These are phyloP conservation scores for Cydia strobilella DNA, from an alignment of 1,140 invertebrate genomes.

Conservation along the genomic window DNA sequence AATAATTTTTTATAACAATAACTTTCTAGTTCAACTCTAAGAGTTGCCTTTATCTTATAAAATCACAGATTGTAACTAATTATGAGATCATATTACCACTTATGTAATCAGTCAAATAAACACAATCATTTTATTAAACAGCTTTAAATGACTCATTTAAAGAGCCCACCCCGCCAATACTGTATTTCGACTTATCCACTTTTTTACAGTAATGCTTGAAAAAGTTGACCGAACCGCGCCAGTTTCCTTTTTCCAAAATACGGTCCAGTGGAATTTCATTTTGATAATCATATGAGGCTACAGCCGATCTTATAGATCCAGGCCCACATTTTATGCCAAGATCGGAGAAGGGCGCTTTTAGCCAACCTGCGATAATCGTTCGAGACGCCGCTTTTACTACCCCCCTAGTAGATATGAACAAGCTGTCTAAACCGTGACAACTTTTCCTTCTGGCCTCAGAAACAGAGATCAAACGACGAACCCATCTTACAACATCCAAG, in stretches of 20 bases:
- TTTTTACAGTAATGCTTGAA: too few relatives aligned
- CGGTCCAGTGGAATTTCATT: conserved; percentile 45
- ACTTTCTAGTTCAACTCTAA: too few relatives aligned
- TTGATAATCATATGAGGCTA: conserved; percentile 47
- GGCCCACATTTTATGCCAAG: conserved; percentile 44
- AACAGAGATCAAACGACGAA: not conserved
- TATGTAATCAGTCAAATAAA: too few relatives aligned
- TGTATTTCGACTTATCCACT: too few relatives aligned
- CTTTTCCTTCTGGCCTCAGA: not conserved
- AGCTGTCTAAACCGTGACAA: not conserved
- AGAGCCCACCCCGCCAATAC: too few relatives aligned
- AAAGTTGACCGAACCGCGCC: too few relatives aligned
- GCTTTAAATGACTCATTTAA: too few relatives aligned
- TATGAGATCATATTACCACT: too few relatives aligned
- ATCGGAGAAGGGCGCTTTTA: conserved; percentile 44
- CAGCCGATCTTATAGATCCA: conserved; percentile 49
- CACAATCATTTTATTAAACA: too few relatives aligned
- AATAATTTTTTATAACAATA: too few relatives aligned
- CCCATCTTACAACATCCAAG: conserved; percentile 10
- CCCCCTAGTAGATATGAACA: conserved; percentile 25
- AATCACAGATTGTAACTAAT: too few relatives aligned
- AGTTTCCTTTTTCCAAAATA: conserved; percentile 37
- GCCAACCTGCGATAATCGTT: conserved; percentile 34
- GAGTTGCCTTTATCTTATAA: too few relatives aligned
- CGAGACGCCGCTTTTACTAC: conserved; percentile 24